phyloP scores from a whole-genome alignment of 2,113 vertebrate species.

The Cichladusa arquata region DNA sequence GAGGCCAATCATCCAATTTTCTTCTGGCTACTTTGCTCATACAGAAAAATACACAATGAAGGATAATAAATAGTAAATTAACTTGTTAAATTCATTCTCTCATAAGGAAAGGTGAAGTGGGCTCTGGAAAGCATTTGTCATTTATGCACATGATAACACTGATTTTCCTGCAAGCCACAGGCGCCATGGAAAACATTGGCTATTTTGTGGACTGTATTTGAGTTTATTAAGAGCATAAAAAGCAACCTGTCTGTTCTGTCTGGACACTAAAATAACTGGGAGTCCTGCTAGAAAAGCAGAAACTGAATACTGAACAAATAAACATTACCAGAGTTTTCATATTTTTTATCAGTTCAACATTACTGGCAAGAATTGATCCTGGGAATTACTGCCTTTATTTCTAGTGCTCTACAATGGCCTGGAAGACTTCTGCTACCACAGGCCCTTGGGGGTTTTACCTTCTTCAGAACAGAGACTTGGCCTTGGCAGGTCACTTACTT shows the following conservation, averaged over 20 bases:
- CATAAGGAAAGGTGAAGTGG: background rate
- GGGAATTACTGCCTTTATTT: background rate
- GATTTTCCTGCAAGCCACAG: background rate
- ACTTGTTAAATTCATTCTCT: background rate
- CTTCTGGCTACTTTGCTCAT: constrained; percentile 1
- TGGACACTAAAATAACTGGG: background rate
- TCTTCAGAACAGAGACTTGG: background rate
- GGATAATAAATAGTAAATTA: background rate
- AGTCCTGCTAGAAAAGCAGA: background rate
- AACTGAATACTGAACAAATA: background rate
- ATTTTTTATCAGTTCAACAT: background rate
- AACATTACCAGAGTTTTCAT: background rate
- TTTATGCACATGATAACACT: background rate
- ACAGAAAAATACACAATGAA: background rate
- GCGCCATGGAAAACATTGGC: background rate
- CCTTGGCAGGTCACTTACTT: background rate
- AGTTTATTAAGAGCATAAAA: background rate
- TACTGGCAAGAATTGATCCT: background rate
- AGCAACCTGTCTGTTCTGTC: background rate
- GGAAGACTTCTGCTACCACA: background rate
- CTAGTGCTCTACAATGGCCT: background rate
- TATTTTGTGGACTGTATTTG: background rate
- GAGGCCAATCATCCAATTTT: constrained; percentile 53
- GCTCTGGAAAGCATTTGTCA: background rate
- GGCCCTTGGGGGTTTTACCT: background rate